Base-by-base conservation (phyloP, 2,113 vertebrate species). In the Cercopithecus mona region DNA sequence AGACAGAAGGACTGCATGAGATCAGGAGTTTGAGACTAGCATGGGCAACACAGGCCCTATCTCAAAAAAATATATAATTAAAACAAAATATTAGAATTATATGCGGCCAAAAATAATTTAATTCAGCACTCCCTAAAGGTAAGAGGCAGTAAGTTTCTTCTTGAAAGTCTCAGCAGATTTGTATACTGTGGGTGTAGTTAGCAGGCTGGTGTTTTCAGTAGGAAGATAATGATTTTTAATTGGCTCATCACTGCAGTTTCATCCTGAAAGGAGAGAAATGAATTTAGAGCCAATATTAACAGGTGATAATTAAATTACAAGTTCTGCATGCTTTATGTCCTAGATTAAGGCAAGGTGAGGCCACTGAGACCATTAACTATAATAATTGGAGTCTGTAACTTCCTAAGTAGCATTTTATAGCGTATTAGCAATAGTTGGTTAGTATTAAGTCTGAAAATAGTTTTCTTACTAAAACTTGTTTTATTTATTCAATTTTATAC, bases 241-340 rank as follows among this genome's bases (percentile, higher is more conserved):
- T 98, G 98, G 93, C 93, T 98, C 96, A 98, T 98, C 98, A 98
- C 52, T 98, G 96, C 92, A 98, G 96, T 98, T 98, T 98, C 97
- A 98, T 97, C 97, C 94, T 97, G 97, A 98, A 98, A 98, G 98
- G 94, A 98, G 93, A 98, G 95, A 98, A 98, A 98, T 98, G 66
- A 98, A 98, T 97, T 98, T 96, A 98, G 95, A 98, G 97, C 96
- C 97, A 98, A 97, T 98, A 98, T 98, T 98, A 99, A 98, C 96
- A 98, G 97, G 97, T 98, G 97, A 98, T 98, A 99, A 99, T 98
- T 98, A 98, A 99, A 98, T 98, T 97, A 98, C 98, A 92, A 96
- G 92, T 98, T 98, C 97, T 98, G 95, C 93, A 98, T 98, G 92
- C 75, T 96, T 98, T 98, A 98, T 98, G 97, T 97, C 94, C 94